Evolutionary conservation across 2,797 vertebrate genomes (phyloP), one percentile per base, ranked within the genome.

Genomic region (Mionectes olivaceus): DNA sequence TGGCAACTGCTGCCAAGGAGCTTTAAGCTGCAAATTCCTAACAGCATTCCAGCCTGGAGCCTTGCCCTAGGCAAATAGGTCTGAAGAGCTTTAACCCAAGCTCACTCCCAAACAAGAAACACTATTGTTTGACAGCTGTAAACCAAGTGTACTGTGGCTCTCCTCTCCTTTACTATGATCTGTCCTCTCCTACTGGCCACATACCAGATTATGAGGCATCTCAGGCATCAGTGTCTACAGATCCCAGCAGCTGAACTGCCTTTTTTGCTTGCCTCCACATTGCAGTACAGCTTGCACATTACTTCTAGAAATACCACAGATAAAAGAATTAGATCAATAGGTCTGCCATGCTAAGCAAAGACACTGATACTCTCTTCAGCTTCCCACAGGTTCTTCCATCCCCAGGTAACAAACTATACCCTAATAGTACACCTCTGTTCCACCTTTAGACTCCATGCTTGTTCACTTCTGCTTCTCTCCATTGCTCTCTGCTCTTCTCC

Each of bases 1-100:
- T 32, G 41, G 30, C 60, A 94, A n/a, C 49, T 87, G 63, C 81
- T 90, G 91, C 91, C 91, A 89, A 83, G 68, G 41, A 93, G 41
- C 71, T 85, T 93, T 75, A 87, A 71, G 22, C 27, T 68, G 35
- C 33, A 60, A 91, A 89, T 87, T 94, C 56, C 79, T 80, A 77
- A 80, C 53, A 89, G 76, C 75, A 75, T 46, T 93, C 76, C 15
- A 68, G 65, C 82, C 41, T 64, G 64, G 33, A 93, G 76, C 82
- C 64, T 92, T 89, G 82, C 89, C 55, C 59, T 60, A 87, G 87
- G 91, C 81, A 60, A 93, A 56, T 8, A 83, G 64, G 60, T 75
- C 53, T 71, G 75, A 80, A 89, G 37, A 80, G 49, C 64, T 92
- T 84, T 52, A 87, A 82, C 67, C 44, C 56, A 89, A 87, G n/a